Base-by-base conservation (phyloP, 2,888 invertebrate genomes). In the Mesochorus sp. region DNA sequence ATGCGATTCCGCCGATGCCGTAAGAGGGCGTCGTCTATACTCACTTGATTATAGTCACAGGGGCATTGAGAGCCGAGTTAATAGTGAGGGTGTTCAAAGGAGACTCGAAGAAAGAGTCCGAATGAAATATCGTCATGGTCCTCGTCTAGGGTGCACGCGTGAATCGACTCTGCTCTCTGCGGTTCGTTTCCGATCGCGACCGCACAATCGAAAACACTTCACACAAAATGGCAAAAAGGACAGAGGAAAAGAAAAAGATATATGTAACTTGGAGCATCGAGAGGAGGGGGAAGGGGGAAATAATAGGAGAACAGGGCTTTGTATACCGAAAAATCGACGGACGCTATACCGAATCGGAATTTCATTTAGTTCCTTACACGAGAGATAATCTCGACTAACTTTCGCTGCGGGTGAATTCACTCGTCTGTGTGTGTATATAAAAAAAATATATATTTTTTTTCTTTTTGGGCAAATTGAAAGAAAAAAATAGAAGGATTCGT, bases 91-190 rank as follows among this genome's bases (percentile, higher is more conserved):
- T 62, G 68, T 49, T 28, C 12, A 42, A 37, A 37, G 59, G 37
- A 34, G 17, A 44, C 12, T 17, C 3, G n/a, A 14, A 42, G 12
- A 17, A 26, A 24, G 31, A 53, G 17, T 5, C 31, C 70, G 72
- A 81, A 82, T 80, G 76, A 77, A 82, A 79, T 73, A 78, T 81
- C 78, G 78, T 75, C 77, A 74, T 76, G 72, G 64, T 70, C 62
- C 37, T 59, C 21, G 24, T 34, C 17, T 14, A 14, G 14, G 17
- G 19, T 39, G 31, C 42, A 21, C 31, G 28, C 53, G 53, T 42
- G 53, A 67, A 67, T 55, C 67, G 42, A 37, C 53, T 42, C 71
- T 49, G 39, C 26, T 14, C 8, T 59, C 55, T 68, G 53, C 47
- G 68, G 62, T 59, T 66, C 57, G 57, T 47, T 55, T 57, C 49